phyloP scores from a whole-genome alignment of 2,797 vertebrate species.

The Prunella strophiata region DNA sequence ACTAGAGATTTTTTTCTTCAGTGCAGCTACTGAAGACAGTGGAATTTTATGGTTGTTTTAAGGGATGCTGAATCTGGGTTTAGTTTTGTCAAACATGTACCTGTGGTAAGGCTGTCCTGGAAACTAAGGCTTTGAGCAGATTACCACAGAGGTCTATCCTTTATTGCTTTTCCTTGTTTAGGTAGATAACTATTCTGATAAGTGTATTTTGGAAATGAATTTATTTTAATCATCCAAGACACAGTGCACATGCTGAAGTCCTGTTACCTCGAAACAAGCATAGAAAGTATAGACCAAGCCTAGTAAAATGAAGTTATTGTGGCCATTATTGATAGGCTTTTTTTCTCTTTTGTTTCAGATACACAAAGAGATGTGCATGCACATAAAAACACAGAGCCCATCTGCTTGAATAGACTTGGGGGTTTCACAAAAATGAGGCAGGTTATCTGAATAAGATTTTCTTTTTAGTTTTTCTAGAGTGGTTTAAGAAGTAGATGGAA shows the following conservation, averaged over 20 bases:
- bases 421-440: neutral
- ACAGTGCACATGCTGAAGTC: neutral
- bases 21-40: neutral
- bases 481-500: neutral
- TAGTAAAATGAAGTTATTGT: neutral
- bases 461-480: neutral
- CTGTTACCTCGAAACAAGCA: neutral
- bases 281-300: neutral
- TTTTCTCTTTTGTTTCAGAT: neutral
- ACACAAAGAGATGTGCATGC: neutral
- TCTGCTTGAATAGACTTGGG: neutral
- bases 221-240: neutral
- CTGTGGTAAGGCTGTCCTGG: neutral
- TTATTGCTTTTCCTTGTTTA: neutral
- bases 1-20: neutral
- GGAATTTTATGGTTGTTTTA: neutral
- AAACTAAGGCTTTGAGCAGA: neutral
- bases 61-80: neutral
- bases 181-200: neutral
- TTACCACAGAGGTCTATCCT: neutral
- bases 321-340: neutral
- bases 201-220: neutral
- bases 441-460: neutral
- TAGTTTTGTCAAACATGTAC: neutral
- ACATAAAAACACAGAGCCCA: neutral